These are phyloP conservation scores for Himalopsyche anomala DNA, from an alignment of 2,888 invertebrate genomes.

Conservation along the genomic window DNA sequence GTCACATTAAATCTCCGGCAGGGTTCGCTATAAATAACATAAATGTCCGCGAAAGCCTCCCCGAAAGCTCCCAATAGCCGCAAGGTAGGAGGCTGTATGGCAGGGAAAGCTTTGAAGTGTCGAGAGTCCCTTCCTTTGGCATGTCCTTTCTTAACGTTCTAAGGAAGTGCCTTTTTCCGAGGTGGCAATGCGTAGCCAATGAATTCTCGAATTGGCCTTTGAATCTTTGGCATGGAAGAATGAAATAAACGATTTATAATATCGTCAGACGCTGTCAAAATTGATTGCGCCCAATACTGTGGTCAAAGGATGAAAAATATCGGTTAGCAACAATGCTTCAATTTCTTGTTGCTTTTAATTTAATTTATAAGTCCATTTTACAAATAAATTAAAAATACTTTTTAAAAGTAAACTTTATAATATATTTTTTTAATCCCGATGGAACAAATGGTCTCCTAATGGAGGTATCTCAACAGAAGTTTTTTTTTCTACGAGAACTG, in stretches of 20 bases:
- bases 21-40: constrained; percentile 60
- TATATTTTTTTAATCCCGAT: too few species aligned
- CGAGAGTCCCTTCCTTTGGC: constrained; percentile 49
- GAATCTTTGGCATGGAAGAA: not conserved
- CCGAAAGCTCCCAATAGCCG: constrained; percentile 41
- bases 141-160: constrained; percentile 49
- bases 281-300: too few species aligned
- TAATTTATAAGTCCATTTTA: too few species aligned
- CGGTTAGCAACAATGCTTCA: too few species aligned
- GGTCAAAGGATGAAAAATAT: too few species aligned
- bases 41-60: constrained; percentile 62
- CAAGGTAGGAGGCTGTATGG: constrained; percentile 38
- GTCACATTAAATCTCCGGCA: constrained; percentile 59
- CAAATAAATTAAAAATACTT: too few species aligned
- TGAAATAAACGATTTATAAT: constrained; percentile 4
- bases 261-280: too few species aligned
- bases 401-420: too few species aligned
- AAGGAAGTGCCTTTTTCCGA: constrained; percentile 53
- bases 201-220: constrained; percentile 1
- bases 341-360: too few species aligned
- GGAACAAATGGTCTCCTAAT: too few species aligned
- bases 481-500: too few species aligned
- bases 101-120: constrained; percentile 57
- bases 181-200: constrained; percentile 41
- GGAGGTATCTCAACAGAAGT: too few species aligned